Base-by-base conservation (phyloP, 1,140 invertebrate species). In the Euglossa dilemma region DNA sequence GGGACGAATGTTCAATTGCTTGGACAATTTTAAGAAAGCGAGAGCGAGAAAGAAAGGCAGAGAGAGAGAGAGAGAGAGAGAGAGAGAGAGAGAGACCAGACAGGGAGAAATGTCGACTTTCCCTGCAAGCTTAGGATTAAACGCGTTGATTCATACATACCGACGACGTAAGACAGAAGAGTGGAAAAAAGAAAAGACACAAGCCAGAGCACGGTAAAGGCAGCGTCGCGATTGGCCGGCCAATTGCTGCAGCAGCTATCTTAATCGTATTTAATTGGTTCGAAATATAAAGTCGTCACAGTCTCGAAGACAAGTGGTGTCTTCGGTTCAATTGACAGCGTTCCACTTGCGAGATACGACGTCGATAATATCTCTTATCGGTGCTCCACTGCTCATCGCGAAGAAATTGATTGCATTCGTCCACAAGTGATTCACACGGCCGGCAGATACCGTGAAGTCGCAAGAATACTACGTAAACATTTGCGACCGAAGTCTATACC, bases 221-320 rank as follows among this genome's bases (percentile, higher is more conserved):
- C 23, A 11, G 28, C 16, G 57, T 56, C 63, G 54, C 67, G 56
- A 87, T 87, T 87, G 84, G 87, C 9, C 69, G 67, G 63, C 83
- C 91, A 92, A 90, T 91, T 92, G 90, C 64, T 69, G 86, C 72
- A 69, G 79, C 90, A 90, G 89, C 84, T 91, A 89, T 88, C 87
- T 90, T 91, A 92, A 92, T 91, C 86, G 87, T 84, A 80, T 91
- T 91, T 92, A 92, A 92, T 91, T 89, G 87, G 82, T 86, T 84
- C 88, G 84, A 86, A 91, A 91, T 89, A 90, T 87, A 85, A 87
- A 91, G 83, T 82, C 63, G 87, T 87, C 63, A 75, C 73, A 52
- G 74, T 83, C 77, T 79, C 67, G 56, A 79, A 89, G 87, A 86
- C 89, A 90, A 91, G 88, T 83, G 80, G 76, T 59, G 72, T 85